Evolutionary conservation across 2,797 vertebrate genomes (phyloP).

Genomic region (Phoebastria nigripes): DNA sequence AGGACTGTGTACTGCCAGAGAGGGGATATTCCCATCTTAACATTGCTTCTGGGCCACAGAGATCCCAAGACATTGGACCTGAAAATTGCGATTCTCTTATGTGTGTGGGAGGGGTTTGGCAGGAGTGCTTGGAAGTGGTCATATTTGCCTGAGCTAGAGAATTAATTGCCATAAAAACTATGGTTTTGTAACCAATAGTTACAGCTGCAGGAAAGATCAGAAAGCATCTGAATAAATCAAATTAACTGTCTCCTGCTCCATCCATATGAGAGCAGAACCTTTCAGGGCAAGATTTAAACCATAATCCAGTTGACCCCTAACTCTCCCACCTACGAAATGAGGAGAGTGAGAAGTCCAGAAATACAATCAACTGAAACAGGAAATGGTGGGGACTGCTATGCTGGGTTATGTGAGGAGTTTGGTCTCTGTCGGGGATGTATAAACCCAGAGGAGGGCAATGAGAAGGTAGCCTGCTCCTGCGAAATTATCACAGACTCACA

Average conservation of each 20-base stretch:
- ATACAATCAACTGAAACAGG: background rate
- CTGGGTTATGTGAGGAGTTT: background rate
- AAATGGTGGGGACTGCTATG: accelerated
- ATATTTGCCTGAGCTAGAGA: conserved; percentile 12
- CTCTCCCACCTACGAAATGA: background rate
- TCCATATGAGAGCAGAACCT: background rate
- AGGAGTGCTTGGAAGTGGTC: conserved; percentile 27
- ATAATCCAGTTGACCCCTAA: background rate
- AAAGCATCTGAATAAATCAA: conserved; percentile 25
- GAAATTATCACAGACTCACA: background rate
- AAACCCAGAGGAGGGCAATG: background rate
- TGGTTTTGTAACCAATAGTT: conserved; percentile 45
- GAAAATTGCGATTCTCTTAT: background rate
- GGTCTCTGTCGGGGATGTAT: accelerated
- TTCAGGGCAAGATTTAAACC: background rate
- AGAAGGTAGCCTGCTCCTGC: background rate
- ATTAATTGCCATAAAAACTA: conserved; percentile 44
- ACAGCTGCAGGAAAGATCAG: conserved; percentile 42
- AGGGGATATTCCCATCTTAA: conserved; percentile 32
- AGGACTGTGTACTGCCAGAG: background rate
- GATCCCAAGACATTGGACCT: conserved; percentile 28
- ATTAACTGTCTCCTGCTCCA: background rate
- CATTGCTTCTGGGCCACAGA: conserved; percentile 16
- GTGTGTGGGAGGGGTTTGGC: conserved; percentile 15
- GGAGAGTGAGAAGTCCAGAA: background rate